These are phyloP conservation scores for Zophobas morio DNA, from an alignment of 1,140 invertebrate genomes.

Conservation along the genomic window DNA sequence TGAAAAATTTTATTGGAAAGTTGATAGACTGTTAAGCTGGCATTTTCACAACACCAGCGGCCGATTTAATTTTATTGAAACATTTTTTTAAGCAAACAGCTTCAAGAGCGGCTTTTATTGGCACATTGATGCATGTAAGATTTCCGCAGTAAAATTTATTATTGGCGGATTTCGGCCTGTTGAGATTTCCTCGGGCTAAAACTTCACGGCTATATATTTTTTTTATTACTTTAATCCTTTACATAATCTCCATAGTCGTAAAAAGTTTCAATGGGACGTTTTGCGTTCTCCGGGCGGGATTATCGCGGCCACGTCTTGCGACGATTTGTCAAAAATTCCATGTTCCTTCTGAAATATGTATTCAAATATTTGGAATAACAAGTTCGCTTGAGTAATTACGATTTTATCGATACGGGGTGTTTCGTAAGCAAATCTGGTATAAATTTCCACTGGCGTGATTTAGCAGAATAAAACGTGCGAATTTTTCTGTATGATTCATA, in stretches of 20 bases:
- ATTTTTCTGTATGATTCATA: neutral
- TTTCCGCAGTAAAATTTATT: constrained; percentile 1
- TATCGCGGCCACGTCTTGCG: neutral
- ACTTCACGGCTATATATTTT: constrained; percentile 8
- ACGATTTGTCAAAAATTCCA: neutral
- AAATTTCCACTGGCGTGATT: constrained; percentile 2
- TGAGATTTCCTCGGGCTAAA: neutral
- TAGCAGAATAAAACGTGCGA: constrained; percentile 6
- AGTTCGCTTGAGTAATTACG: constrained; percentile 2
- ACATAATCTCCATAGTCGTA: constrained; percentile 11
- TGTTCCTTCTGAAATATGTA: neutral
- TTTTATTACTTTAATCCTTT: constrained; percentile 15
- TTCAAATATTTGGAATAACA: neutral
- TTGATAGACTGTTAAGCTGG: neutral
- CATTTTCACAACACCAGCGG: neutral
- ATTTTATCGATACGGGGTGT: neutral
- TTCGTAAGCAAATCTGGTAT: neutral
- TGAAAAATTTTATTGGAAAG: neutral
- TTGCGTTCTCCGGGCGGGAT: neutral
- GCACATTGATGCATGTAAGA: constrained; percentile 6
- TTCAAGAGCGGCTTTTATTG: neutral
- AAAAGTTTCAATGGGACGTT: constrained; percentile 9
- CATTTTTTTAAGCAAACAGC: neutral
- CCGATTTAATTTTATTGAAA: constrained; percentile 8
- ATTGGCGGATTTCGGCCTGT: neutral